These are phyloP conservation scores for Catharus ustulatus DNA, from an alignment of 2,797 vertebrate species.

Conservation along the genomic window DNA sequence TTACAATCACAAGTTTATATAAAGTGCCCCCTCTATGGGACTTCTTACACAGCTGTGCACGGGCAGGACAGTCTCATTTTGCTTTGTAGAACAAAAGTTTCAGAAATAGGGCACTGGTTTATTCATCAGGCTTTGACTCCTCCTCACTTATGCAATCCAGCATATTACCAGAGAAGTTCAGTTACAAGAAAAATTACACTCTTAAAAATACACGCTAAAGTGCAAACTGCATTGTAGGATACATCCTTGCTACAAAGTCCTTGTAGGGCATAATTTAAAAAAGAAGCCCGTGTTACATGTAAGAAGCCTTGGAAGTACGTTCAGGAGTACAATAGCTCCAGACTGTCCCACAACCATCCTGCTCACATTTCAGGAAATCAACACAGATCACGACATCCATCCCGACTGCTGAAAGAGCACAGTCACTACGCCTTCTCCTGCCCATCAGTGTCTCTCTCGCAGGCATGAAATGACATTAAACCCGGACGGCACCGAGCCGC, in stretches of 20 bases:
- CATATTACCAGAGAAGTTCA: neutral
- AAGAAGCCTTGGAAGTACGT: neutral
- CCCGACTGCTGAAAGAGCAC: neutral
- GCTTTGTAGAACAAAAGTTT: neutral
- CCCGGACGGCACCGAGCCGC: rapidly evolving
- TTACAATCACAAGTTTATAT: neutral
- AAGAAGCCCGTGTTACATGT: neutral
- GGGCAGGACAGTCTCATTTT: neutral
- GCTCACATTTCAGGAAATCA: neutral
- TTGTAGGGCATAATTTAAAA: neutral
- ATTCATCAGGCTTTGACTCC: neutral
- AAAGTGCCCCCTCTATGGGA: conserved; percentile 73
- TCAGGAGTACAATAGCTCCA: neutral
- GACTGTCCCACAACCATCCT: neutral
- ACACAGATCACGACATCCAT: neutral
- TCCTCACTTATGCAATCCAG: neutral
- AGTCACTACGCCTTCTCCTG: neutral
- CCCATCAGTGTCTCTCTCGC: neutral
- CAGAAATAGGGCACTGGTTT: neutral
- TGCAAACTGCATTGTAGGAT: rapidly evolving
- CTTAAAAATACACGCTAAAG: rapidly evolving
- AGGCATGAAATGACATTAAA: neutral
- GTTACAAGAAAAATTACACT: neutral
- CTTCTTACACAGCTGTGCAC: neutral
- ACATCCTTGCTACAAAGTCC: neutral